These are phyloP conservation scores for Euleptes europaea DNA, from an alignment of 2,113 vertebrate species.

Conservation along the genomic window DNA sequence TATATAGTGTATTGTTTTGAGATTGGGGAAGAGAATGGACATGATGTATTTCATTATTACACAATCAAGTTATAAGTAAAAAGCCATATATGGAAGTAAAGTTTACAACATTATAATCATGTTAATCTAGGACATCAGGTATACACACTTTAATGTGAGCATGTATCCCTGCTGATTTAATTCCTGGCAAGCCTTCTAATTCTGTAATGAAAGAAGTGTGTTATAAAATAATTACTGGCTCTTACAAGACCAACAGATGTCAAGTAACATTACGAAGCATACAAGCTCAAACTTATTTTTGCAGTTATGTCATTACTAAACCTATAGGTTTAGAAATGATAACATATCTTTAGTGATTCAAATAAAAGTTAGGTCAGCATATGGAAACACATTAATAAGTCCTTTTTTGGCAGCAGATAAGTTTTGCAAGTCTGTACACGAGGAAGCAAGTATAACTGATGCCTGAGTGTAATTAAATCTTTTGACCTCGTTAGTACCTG, in stretches of 20 bases:
- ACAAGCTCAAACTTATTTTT: conserved; percentile 64
- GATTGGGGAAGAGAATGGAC: background rate
- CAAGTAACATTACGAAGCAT: conserved; percentile 47
- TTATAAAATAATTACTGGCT: conserved; percentile 61
- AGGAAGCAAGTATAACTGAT: conserved; percentile 61
- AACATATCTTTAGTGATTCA: conserved; percentile 56
- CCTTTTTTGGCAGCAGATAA: conserved; percentile 54
- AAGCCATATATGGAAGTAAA: background rate
- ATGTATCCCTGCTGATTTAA: conserved; percentile 41
- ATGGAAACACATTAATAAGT: conserved; percentile 57
- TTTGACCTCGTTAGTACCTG: conserved; percentile 40
- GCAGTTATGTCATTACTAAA: conserved; percentile 36
- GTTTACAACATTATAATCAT: conserved; percentile 25
- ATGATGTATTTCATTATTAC: conserved; percentile 20
- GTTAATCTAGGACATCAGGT: conserved; percentile 39
- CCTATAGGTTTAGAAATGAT: conserved; percentile 49
- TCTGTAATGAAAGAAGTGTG: conserved; percentile 43
- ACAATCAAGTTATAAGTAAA: conserved; percentile 6
- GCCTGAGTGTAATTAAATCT: conserved; percentile 61
- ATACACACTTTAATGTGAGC: conserved; percentile 34
- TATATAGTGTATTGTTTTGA: conserved; percentile 11
- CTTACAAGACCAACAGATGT: conserved; percentile 41
- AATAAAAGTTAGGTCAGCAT: conserved; percentile 64
- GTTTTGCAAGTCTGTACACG: conserved; percentile 59
- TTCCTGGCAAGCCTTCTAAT: conserved; percentile 45